These are phyloP conservation scores for Bombus waltoni DNA, from an alignment of 1,140 invertebrate genomes.

Conservation along the genomic window DNA sequence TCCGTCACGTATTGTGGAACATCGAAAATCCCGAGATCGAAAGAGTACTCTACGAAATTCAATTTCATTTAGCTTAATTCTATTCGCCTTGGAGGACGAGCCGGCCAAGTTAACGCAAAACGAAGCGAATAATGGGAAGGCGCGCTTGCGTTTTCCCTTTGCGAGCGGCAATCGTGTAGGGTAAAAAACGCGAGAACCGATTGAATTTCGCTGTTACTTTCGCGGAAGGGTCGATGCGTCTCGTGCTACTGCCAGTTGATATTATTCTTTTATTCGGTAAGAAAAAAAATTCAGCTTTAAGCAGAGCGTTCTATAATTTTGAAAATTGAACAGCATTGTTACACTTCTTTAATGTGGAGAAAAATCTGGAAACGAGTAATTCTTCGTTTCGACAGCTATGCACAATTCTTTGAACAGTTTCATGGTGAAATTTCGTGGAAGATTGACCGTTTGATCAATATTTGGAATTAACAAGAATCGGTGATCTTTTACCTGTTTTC, in stretches of 20 bases:
- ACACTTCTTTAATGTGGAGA: too few species aligned
- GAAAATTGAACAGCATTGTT: too few species aligned
- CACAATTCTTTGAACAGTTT: too few species aligned
- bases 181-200: not conserved
- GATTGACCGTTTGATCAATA: too few species aligned
- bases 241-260: not conserved
- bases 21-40: not conserved
- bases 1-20: slow-evolving; percentile 1
- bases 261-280: not conserved
- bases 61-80: slow-evolving; percentile 27
- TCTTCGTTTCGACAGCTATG: too few species aligned
- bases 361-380: too few species aligned
- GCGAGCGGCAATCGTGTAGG: not conserved
- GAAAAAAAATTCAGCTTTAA: not conserved
- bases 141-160: not conserved
- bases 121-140: not conserved
- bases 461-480: too few species aligned
- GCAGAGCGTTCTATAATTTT: not conserved
- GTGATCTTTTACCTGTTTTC: too few species aligned
- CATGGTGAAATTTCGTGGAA: too few species aligned
- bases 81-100: not conserved
- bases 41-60: slow-evolving; percentile 1
- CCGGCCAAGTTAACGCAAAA: slow-evolving; percentile 1
- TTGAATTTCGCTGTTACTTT: not conserved
- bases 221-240: not conserved